Evolutionary conservation across 2,113 vertebrate genomes (phyloP).

Genomic region (Camelus dromedarius): DNA sequence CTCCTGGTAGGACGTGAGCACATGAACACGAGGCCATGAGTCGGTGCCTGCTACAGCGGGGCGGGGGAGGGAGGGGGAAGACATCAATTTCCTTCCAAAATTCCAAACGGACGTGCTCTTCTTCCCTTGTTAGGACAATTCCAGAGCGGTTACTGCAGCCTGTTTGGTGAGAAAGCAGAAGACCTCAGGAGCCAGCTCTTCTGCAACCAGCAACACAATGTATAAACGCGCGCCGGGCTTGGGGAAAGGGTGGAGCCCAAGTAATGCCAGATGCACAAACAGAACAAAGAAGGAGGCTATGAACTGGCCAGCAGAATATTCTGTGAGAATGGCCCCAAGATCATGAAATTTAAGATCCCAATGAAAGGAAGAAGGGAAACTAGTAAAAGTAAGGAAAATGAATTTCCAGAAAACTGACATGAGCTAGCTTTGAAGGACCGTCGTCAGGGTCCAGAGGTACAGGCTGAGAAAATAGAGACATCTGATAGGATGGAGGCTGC

Average conservation of each 20-base stretch:
- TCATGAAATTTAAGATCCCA: constrained; percentile 61
- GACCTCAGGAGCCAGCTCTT: not conserved
- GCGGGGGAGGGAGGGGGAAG: constrained; percentile 65
- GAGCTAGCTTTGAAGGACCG: not conserved
- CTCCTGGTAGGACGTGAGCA: constrained; percentile 69
- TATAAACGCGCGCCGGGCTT: not conserved
- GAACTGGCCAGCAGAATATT: not conserved
- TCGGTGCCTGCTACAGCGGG: not conserved
- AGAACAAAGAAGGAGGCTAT: constrained; percentile 33
- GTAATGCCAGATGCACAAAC: constrained; percentile 41
- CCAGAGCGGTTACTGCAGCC: constrained; percentile 40
- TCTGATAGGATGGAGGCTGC: not conserved
- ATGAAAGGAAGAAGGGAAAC: constrained; percentile 58
- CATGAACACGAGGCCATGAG: constrained; percentile 2
- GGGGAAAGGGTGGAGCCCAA: constrained; percentile 28
- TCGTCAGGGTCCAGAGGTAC: not conserved
- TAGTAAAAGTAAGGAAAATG: constrained; percentile 59
- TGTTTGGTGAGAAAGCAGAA: constrained; percentile 61
- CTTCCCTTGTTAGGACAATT: constrained; percentile 83
- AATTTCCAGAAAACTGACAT: constrained; percentile 54
- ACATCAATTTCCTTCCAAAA: constrained; percentile 82
- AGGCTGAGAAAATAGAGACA: not conserved
- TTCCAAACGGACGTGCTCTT: constrained; percentile 70
- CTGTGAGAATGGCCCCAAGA: constrained; percentile 47
- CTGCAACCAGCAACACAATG: not conserved